phyloP scores from a whole-genome alignment of 2,797 vertebrate genomes.

The Chloroceryle inda region DNA sequence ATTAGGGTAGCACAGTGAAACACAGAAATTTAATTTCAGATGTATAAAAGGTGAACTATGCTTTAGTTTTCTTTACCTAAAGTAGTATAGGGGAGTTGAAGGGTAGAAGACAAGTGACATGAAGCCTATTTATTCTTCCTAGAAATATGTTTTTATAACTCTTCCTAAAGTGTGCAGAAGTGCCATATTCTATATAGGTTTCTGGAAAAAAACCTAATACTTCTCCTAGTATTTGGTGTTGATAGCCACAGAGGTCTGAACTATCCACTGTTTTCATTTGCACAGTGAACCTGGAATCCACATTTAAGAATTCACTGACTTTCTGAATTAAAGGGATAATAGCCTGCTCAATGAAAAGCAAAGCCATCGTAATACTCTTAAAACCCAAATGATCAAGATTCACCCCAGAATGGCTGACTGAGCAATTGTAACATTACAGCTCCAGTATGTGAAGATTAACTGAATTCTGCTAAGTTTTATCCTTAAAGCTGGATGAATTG shows the following conservation, averaged over 20 bases:
- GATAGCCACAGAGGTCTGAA: background rate
- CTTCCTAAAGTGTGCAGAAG: background rate
- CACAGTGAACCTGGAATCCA: background rate
- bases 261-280: background rate
- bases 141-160: background rate
- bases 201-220: background rate
- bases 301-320: conserved; percentile 13
- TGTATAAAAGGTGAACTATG: background rate
- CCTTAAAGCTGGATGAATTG: conserved; percentile 24
- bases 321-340: background rate
- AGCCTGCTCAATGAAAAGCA: conserved; percentile 46
- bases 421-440: conserved; percentile 11
- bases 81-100: background rate
- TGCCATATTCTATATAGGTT: background rate
- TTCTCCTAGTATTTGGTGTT: background rate
- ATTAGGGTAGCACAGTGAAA: background rate
- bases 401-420: conserved; percentile 43
- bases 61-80: background rate
- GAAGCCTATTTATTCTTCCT: background rate
- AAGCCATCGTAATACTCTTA: conserved; percentile 46
- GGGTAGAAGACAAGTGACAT: background rate
- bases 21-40: background rate
- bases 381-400: conserved; percentile 44
- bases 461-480: conserved; percentile 34
- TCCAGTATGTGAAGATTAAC: conserved; percentile 10